phyloP scores from a whole-genome alignment of 2,797 vertebrate species.

The Rhodeus uyekii region DNA sequence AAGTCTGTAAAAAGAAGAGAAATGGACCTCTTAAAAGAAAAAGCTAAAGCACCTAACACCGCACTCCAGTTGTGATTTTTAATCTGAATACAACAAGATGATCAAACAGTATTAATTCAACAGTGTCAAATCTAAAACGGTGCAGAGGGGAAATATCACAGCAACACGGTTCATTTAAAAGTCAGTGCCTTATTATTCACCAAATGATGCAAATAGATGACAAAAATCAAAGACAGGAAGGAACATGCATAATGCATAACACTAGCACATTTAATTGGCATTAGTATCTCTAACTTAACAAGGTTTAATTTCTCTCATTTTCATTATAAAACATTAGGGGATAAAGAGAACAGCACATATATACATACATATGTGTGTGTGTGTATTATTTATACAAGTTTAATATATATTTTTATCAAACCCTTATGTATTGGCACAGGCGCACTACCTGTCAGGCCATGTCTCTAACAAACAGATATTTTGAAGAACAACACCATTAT shows the following conservation, averaged over 20 bases:
- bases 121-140: constrained; percentile 38
- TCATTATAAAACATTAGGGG: background rate
- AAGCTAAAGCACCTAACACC: constrained; percentile 28
- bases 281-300: constrained; percentile 30
- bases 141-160: constrained; percentile 33
- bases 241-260: constrained; percentile 39
- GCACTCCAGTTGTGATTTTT: constrained; percentile 13
- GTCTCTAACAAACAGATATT: background rate
- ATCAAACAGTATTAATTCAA: constrained; percentile 46
- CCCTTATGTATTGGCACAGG: background rate
- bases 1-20: background rate
- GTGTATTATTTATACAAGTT: too few species aligned
- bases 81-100: constrained; percentile 20
- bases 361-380: too few species aligned
- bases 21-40: background rate
- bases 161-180: constrained; percentile 33
- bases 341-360: background rate
- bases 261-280: constrained; percentile 18
- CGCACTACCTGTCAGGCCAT: background rate
- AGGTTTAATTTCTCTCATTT: constrained; percentile 30
- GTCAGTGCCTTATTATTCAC: constrained; percentile 31
- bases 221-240: constrained; percentile 33
- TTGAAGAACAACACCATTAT: background rate
- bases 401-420: background rate
- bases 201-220: constrained; percentile 36